phyloP scores from a whole-genome alignment of 2,113 vertebrate species.

The Cairina moschata region DNA sequence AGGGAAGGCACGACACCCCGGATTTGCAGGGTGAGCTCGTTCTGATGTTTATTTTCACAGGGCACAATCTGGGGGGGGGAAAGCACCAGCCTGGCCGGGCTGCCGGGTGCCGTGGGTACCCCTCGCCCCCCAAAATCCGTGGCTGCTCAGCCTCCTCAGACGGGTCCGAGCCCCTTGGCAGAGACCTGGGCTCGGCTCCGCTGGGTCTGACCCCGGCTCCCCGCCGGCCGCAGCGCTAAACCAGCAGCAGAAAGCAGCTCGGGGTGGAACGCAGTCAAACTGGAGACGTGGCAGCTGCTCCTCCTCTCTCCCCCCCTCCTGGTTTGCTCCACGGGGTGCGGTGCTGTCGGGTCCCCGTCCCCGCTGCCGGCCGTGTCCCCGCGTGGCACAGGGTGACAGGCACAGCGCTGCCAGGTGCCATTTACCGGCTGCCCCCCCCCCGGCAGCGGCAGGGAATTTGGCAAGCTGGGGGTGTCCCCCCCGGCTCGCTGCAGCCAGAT shows the following conservation, averaged over 20 bases:
- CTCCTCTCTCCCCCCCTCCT: background rate
- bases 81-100: background rate
- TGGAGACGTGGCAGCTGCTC: slow-evolving; percentile 30
- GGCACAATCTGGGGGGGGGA: background rate
- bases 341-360: fast-evolving
- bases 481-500: background rate
- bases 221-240: background rate
- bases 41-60: background rate
- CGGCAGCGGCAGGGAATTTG: fast-evolving
- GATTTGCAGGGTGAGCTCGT: background rate
- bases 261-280: background rate
- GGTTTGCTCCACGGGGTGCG: fast-evolving
- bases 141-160: fast-evolving
- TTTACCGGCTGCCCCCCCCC: slow-evolving; percentile 11
- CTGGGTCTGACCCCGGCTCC: background rate
- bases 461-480: background rate
- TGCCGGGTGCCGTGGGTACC: fast-evolving
- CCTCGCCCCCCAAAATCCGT: fast-evolving
- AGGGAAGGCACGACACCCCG: fast-evolving
- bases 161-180: fast-evolving
- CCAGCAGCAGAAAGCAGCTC: background rate
- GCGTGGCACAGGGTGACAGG: fast-evolving
- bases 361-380: background rate
- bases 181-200: background rate
- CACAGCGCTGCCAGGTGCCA: background rate